phyloP scores from a whole-genome alignment of 2,888 invertebrate genomes.

The Cephus nigrinus region DNA sequence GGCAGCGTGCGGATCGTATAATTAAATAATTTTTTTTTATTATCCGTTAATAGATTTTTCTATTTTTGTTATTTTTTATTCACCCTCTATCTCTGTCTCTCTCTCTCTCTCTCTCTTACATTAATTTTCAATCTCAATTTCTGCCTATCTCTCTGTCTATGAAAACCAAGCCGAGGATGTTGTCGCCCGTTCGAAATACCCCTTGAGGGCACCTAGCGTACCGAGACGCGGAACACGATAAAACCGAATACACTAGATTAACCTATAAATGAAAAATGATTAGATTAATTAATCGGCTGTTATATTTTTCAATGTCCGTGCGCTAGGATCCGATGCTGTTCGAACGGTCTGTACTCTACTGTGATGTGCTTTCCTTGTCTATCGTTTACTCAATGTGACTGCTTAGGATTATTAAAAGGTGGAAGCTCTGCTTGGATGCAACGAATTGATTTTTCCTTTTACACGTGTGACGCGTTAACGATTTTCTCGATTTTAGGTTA shows the following conservation, averaged over 20 bases:
- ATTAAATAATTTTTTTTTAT: not conserved
- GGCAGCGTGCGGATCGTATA: not conserved
- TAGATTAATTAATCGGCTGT: not conserved
- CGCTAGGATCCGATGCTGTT: slow-evolving; percentile 12
- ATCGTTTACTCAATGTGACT: slow-evolving; percentile 15
- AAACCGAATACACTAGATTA: not conserved
- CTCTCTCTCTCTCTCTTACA: not conserved
- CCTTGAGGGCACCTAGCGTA: slow-evolving; percentile 8
- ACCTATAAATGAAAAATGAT: not conserved
- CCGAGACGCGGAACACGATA: not conserved
- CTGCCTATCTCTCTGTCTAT: not conserved
- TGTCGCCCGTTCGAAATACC: slow-evolving; percentile 11
- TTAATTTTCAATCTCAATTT: not conserved
- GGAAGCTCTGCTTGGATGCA: not conserved
- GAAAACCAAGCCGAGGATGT: not conserved
- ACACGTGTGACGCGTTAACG: not conserved
- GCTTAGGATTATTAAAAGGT: slow-evolving; percentile 2
- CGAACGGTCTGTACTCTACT: slow-evolving; percentile 18
- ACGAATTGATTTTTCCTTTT: not conserved
- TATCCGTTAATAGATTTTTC: not conserved
- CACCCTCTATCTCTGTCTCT: too few relatives aligned
- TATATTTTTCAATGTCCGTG: slow-evolving; percentile 6
- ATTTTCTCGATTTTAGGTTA: not conserved
- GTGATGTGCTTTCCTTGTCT: slow-evolving; percentile 23
- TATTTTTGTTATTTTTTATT: not conserved